A percentile compares a stretch with the other conserved stretches of the same genome.
Conservation (phyloP, 2,113 vertebrate species). For the Vombatus ursinus region DNA sequence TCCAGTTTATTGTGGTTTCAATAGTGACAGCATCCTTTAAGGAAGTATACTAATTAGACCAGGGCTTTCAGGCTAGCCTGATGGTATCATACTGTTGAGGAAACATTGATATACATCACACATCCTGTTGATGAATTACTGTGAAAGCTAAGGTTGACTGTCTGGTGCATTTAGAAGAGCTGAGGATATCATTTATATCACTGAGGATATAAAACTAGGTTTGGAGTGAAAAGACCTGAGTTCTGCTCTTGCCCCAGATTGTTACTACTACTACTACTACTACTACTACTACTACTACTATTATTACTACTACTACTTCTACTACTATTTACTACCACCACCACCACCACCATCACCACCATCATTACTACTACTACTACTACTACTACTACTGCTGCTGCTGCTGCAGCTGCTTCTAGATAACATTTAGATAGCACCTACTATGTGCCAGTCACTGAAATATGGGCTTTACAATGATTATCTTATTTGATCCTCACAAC, state of each 20-base stretch:
- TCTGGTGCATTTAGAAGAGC: not conserved
- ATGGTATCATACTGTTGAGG: conserved; percentile 67
- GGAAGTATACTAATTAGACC: conserved; percentile 75
- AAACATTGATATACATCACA: conserved; percentile 80
- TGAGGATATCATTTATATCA: not conserved
- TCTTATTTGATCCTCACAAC: not conserved
- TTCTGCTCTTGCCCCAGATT: not conserved
- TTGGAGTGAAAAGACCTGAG: not conserved
- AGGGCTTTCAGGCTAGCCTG: conserved; percentile 60
- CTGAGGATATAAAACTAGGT: not conserved
- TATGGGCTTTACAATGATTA: not conserved
- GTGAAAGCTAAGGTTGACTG: conserved; percentile 73
- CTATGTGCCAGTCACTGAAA: not conserved
- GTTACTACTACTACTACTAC: not conserved
- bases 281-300: not conserved
- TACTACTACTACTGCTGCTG: not conserved
- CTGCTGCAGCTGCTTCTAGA: not conserved
- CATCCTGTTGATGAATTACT: conserved; percentile 83
- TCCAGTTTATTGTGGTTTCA: conserved; percentile 71
- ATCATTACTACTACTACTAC: not conserved
- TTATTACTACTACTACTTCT: not conserved
- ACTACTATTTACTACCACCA: no score
- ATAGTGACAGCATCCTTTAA: conserved; percentile 65
- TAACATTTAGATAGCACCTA: not conserved
- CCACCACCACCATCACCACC: no score